Percentiles rank a stretch among this genome's conserved stretches.
Conservation (phyloP, 2,888 invertebrate species). For the Torymus auratus region DNA sequence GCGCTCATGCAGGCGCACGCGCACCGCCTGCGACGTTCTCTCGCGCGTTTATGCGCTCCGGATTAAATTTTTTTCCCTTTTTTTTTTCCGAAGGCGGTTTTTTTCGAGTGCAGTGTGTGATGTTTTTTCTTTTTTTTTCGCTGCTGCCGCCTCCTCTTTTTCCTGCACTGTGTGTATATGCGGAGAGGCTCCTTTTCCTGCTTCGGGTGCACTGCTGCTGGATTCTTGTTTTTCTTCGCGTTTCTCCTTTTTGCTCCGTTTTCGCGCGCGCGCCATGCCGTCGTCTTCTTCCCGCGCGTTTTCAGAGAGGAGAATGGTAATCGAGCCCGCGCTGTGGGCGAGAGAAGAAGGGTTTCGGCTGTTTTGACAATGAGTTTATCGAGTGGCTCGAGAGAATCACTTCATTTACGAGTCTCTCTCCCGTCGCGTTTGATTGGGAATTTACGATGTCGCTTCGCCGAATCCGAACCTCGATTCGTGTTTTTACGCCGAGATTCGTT, state of each 20-base stretch:
- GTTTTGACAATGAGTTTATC: conserved; percentile 34
- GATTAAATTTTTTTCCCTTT: conserved; percentile 19
- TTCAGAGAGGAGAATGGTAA: too few species aligned
- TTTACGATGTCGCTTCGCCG: background rate
- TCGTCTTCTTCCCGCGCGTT: too few species aligned
- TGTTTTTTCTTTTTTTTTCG: background rate
- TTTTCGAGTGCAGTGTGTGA: background rate
- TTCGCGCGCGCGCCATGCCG: too few species aligned
- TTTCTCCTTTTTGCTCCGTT: too few species aligned
- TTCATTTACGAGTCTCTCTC: conserved; percentile 12
- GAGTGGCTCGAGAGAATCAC: conserved; percentile 4
- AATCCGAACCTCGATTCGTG: too few species aligned
- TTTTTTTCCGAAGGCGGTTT: background rate
- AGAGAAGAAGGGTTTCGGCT: background rate
- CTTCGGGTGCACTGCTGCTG: too few species aligned
- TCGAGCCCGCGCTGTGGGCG: background rate
- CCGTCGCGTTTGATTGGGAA: background rate
- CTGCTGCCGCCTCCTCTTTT: too few species aligned
- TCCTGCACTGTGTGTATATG: too few species aligned
- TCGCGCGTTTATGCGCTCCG: background rate
- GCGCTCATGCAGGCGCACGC: conserved; percentile 5
- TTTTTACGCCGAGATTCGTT: too few species aligned
- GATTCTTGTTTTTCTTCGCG: too few species aligned
- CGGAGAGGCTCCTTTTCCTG: too few species aligned
- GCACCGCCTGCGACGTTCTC: background rate